Evolutionary conservation across 2,113 vertebrate species (phyloP).

Genomic region (Jacana jacana): DNA sequence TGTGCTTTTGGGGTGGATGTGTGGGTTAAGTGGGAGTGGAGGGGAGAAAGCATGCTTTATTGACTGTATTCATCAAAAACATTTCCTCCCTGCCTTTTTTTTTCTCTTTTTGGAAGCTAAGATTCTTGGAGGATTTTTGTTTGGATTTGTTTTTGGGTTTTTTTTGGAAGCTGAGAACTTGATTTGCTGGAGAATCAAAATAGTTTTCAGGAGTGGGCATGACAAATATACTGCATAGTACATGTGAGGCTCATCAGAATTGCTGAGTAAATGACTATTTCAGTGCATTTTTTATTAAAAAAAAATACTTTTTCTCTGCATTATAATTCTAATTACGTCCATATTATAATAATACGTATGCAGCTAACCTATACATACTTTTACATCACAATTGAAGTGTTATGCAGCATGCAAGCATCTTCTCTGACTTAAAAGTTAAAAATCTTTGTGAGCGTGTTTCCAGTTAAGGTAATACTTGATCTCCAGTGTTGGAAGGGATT

Average conservation of each 20-base stretch:
- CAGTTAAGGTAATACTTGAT: not conserved
- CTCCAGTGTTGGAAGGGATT: not conserved
- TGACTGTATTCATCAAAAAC: not conserved
- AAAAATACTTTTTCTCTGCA: not conserved
- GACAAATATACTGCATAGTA: not conserved
- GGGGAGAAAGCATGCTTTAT: not conserved
- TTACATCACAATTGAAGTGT: not conserved
- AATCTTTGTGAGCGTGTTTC: not conserved
- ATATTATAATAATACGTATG: not conserved
- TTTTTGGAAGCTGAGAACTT: not conserved
- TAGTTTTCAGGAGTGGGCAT: not conserved
- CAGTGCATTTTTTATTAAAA: not conserved
- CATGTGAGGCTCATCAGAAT: not conserved
- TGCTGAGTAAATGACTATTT: not conserved
- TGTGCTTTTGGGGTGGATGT: not conserved
- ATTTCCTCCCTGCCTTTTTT: fast-evolving
- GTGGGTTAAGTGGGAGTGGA: not conserved
- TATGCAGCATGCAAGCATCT: not conserved
- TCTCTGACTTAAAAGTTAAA: not conserved
- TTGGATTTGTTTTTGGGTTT: too few species aligned
- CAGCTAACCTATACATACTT: not conserved
- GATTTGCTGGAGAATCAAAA: not conserved
- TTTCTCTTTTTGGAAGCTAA: not conserved
- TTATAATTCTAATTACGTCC: not conserved
- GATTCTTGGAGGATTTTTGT: not conserved